Conservation (phyloP, 2,888 invertebrate genomes). For the Cheilosia pagana region DNA sequence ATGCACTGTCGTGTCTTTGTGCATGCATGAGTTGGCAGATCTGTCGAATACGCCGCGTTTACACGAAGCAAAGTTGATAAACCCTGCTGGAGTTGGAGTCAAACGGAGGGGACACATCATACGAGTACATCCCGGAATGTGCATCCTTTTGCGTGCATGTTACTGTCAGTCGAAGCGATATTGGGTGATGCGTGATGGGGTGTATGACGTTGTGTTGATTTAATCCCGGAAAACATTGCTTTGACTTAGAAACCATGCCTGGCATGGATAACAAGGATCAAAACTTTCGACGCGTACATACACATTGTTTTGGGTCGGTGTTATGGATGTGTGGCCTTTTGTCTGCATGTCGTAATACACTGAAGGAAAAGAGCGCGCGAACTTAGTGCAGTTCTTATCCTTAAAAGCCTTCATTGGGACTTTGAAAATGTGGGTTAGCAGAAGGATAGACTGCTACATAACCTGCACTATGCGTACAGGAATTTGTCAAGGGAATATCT, state of each 20-base stretch:
- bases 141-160: conserved; percentile 35
- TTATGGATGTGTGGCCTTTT: neutral
- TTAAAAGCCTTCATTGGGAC: too few relatives aligned
- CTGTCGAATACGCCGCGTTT: conserved; percentile 53
- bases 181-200: neutral
- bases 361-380: conserved; percentile 20
- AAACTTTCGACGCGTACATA: conserved; percentile 9
- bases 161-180: conserved; percentile 15
- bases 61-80: conserved; percentile 61
- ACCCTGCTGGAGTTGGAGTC: conserved; percentile 18
- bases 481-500: too few relatives aligned
- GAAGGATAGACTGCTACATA: too few relatives aligned
- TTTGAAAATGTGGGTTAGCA: too few relatives aligned
- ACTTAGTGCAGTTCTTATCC: too few relatives aligned
- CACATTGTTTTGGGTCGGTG: neutral
- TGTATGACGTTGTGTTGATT: conserved; percentile 36
- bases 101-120: conserved; percentile 29
- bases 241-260: conserved; percentile 34
- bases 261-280: conserved; percentile 36
- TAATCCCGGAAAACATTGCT: conserved; percentile 53
- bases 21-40: conserved; percentile 57
- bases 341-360: neutral
- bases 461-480: too few relatives aligned
- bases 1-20: neutral
- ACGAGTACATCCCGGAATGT: neutral